phyloP scores from a whole-genome alignment of 2,888 invertebrate species.

The Adela reaumurella region DNA sequence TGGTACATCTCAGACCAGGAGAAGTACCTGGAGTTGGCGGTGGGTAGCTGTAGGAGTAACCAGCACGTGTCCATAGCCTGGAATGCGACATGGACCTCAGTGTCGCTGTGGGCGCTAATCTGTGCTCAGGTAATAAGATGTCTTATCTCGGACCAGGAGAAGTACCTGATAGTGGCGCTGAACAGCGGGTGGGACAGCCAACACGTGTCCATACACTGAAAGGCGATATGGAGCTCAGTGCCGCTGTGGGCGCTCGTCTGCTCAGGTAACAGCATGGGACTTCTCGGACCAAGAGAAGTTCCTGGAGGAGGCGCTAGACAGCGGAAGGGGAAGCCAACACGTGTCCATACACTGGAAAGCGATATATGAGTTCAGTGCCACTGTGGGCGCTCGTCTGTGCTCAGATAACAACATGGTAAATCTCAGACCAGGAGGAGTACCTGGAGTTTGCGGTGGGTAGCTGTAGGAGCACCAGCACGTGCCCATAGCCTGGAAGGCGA shows the following conservation, averaged over 20 bases:
- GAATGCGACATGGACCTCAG: slow-evolving; percentile 64
- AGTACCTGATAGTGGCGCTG: slow-evolving; percentile 63
- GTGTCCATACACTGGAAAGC: slow-evolving; percentile 68
- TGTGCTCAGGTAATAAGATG: slow-evolving; percentile 66
- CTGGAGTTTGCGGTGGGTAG: slow-evolving; percentile 62
- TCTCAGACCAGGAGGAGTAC: slow-evolving; percentile 67
- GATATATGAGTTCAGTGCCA: slow-evolving; percentile 65
- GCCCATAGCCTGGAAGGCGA: slow-evolving; percentile 68
- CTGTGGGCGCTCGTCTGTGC: slow-evolving; percentile 74
- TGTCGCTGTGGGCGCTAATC: slow-evolving; percentile 72
- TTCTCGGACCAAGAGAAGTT: slow-evolving; percentile 69
- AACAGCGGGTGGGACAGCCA: slow-evolving; percentile 51
- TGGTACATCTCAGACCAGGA: slow-evolving; percentile 69
- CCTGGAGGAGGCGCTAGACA: slow-evolving; percentile 61
- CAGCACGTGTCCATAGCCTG: slow-evolving; percentile 65
- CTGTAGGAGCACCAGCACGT: slow-evolving; percentile 51
- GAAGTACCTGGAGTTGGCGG: slow-evolving; percentile 62
- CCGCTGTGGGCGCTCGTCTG: slow-evolving; percentile 73
- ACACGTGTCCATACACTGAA: slow-evolving; percentile 68
- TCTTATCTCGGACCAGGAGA: slow-evolving; percentile 68
- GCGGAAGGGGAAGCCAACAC: slow-evolving; percentile 47
- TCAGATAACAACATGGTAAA: slow-evolving; percentile 63
- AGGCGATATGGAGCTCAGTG: slow-evolving; percentile 62
- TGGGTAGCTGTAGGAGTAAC: slow-evolving; percentile 53
- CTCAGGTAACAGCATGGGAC: slow-evolving; percentile 64